A percentile compares a stretch with the other conserved stretches of the same genome.
phyloP scores from a whole-genome alignment of 1,140 invertebrate genomes.

The Drosophila bocki region DNA sequence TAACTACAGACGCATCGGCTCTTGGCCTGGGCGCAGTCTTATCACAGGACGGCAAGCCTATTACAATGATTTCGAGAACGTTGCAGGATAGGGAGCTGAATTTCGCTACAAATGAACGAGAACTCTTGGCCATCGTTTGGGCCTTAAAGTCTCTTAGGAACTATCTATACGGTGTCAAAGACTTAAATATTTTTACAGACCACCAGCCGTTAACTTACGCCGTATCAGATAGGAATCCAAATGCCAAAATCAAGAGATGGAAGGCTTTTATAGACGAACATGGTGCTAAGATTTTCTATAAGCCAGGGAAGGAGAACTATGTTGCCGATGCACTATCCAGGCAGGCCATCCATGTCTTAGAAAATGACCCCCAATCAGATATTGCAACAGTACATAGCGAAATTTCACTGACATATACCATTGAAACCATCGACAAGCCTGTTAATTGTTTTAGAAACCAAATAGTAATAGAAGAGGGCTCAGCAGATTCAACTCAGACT shows the following conservation, averaged over 20 bases:
- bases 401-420: background rate
- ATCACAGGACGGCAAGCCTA: background rate
- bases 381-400: no score
- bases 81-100: background rate
- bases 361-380: no score
- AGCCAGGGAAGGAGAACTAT: no score
- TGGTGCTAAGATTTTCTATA: no score
- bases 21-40: no score
- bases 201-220: no score
- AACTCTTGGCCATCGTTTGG: background rate
- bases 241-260: no score
- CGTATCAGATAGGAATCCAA: no score
- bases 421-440: background rate
- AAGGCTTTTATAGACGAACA: no score
- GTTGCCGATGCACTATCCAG: background rate
- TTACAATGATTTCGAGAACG: background rate
- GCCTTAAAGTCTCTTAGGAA: background rate
- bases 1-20: constrained; percentile 5
- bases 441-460: background rate
- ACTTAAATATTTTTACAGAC: no score
- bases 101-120: background rate
- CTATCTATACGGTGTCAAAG: background rate
- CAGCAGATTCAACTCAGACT: background rate
- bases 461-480: background rate
- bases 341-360: no score